Percentiles rank a stretch among this genome's conserved stretches.
Evolutionary conservation across 2,113 vertebrate genomes (phyloP).

Genomic region (Lophotis ruficrista): DNA sequence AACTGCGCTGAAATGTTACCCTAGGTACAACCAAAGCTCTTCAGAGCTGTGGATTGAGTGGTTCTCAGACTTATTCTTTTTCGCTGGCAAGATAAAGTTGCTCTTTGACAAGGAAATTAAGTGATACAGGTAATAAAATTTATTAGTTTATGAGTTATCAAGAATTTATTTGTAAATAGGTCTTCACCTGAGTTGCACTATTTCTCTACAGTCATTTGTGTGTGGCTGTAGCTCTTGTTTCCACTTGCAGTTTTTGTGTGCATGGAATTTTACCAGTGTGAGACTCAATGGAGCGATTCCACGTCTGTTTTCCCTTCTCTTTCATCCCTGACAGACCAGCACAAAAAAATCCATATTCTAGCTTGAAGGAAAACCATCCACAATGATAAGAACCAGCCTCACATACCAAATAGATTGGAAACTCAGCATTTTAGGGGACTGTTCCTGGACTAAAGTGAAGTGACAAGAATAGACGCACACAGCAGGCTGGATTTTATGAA

Average conservation of each 20-base stretch:
- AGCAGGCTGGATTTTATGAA: neutral
- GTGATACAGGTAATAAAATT: neutral
- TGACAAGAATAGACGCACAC: neutral
- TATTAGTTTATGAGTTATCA: neutral
- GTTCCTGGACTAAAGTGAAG: neutral
- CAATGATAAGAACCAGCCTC: neutral
- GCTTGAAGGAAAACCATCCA: neutral
- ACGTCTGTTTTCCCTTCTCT: neutral
- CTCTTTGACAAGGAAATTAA: constrained; percentile 14
- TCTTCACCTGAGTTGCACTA: neutral
- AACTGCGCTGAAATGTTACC: constrained; percentile 41
- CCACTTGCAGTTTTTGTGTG: neutral
- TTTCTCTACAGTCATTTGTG: neutral
- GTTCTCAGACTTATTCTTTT: constrained; percentile 67
- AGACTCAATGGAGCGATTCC: neutral
- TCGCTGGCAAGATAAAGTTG: neutral
- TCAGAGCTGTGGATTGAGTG: neutral
- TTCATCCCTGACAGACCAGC: neutral
- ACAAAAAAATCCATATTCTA: neutral
- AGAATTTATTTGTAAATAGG: constrained; percentile 24
- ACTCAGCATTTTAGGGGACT: neutral
- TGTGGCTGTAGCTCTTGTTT: neutral
- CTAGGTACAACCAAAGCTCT: neutral
- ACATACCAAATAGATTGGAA: neutral
- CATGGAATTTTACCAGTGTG: neutral